These are phyloP conservation scores for Peromyscus nudipes DNA, from an alignment of 2,797 vertebrate species.

Conservation along the genomic window DNA sequence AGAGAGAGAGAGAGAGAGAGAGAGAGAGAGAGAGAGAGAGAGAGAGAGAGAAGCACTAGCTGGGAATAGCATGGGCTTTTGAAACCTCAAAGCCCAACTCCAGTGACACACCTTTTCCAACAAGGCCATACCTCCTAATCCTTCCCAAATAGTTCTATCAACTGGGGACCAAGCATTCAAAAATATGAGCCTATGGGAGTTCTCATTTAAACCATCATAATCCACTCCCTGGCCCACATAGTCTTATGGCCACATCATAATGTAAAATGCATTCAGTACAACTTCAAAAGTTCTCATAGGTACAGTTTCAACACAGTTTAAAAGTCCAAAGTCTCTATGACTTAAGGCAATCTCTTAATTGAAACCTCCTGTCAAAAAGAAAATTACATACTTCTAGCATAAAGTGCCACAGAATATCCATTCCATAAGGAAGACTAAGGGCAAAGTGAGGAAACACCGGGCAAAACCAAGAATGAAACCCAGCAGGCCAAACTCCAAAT, in stretches of 20 bases:
- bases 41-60: neutral
- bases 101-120: neutral
- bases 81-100: neutral
- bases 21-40: fast-evolving
- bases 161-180: neutral
- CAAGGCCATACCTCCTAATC: neutral
- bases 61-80: neutral
- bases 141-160: neutral
- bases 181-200: too few species aligned
- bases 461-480: neutral
- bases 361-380: neutral
- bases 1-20: too few species aligned
- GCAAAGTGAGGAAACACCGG: neutral
- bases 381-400: neutral
- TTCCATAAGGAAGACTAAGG: neutral
- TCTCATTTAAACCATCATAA: neutral
- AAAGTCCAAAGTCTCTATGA: neutral
- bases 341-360: neutral
- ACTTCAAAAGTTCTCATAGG: neutral
- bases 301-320: neutral
- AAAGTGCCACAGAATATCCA: neutral
- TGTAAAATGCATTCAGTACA: neutral
- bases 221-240: neutral
- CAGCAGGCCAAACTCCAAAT: neutral
- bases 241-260: neutral